Evolutionary conservation across 2,888 invertebrate species (phyloP).

Genomic region (Desoria tigrina): DNA sequence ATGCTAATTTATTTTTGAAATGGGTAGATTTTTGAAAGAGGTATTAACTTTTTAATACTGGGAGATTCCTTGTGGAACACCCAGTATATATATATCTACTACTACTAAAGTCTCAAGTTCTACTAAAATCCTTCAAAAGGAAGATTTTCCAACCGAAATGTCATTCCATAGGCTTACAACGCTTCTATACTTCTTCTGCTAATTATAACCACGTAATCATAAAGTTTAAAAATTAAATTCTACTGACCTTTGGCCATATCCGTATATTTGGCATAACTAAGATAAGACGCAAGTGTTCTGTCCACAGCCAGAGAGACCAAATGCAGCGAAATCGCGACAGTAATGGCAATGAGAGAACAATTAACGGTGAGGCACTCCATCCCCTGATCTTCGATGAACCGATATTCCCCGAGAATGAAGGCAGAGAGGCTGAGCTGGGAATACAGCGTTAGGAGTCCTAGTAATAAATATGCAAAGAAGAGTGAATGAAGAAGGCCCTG

Average conservation of each 20-base stretch:
- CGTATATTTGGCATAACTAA: constrained; percentile 43
- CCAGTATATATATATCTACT: no score
- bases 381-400: constrained; percentile 50
- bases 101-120: no score
- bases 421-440: constrained; percentile 44
- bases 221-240: no score
- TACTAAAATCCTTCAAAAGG: no score
- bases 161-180: no score
- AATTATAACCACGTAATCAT: no score
- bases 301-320: constrained; percentile 49
- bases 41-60: no score
- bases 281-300: constrained; percentile 44
- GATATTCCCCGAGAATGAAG: constrained; percentile 48
- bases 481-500: constrained; percentile 50
- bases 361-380: constrained; percentile 49
- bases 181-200: no score
- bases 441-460: constrained; percentile 51
- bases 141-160: no score
- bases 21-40: no score
- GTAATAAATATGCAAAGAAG: constrained; percentile 43
- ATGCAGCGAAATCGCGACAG: constrained; percentile 47
- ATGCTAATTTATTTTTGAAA: no score
- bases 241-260: constrained; percentile 38
- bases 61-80: no score
- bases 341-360: constrained; percentile 43